A percentile compares a stretch with the other conserved stretches of the same genome.
phyloP scores from a whole-genome alignment of 2,888 invertebrate species.

The Parochlus steinenii region DNA sequence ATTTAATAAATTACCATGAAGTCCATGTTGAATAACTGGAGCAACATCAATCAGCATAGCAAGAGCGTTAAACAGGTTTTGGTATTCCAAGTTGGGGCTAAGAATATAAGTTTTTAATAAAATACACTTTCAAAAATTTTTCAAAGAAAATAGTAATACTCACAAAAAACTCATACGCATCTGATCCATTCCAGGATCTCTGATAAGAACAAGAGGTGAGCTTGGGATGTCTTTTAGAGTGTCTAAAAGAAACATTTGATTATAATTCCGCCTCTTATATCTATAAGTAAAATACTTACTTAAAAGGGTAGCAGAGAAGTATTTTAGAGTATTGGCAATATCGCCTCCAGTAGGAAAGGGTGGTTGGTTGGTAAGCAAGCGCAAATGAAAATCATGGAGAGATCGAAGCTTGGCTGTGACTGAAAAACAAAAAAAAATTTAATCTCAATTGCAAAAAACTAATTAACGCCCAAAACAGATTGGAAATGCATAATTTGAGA shows the following conservation, averaged over 20 bases:
- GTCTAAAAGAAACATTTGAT: slow-evolving; percentile 35
- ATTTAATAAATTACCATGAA: slow-evolving; percentile 42
- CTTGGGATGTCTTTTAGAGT: slow-evolving; percentile 92
- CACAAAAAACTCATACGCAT: slow-evolving; percentile 77
- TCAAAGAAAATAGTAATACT: no score
- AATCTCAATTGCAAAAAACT: slow-evolving; percentile 4
- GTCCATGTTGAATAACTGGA: slow-evolving; percentile 74
- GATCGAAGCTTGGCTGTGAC: slow-evolving; percentile 97
- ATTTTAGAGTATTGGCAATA: slow-evolving; percentile 93
- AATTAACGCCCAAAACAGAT: no score
- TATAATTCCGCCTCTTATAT: slow-evolving; percentile 1
- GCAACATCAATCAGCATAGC: slow-evolving; percentile 72
- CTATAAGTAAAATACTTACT: slow-evolving; percentile 45
- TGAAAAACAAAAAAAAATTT: slow-evolving; percentile 28
- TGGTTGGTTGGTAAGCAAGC: slow-evolving; percentile 76
- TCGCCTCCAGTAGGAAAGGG: slow-evolving; percentile 90
- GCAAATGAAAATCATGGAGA: slow-evolving; percentile 88
- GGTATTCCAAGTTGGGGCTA: slow-evolving; percentile 95
- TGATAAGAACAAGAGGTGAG: slow-evolving; percentile 81
- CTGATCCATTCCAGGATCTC: slow-evolving; percentile 69
- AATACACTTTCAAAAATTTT: no score
- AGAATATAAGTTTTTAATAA: no score
- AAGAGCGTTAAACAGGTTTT: slow-evolving; percentile 84
- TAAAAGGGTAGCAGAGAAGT: slow-evolving; percentile 91
- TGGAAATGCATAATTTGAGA: no score